Percentiles rank a stretch among this genome's conserved stretches.
phyloP scores from a whole-genome alignment of 2,888 invertebrate species.

The Pterobdella sp. region DNA sequence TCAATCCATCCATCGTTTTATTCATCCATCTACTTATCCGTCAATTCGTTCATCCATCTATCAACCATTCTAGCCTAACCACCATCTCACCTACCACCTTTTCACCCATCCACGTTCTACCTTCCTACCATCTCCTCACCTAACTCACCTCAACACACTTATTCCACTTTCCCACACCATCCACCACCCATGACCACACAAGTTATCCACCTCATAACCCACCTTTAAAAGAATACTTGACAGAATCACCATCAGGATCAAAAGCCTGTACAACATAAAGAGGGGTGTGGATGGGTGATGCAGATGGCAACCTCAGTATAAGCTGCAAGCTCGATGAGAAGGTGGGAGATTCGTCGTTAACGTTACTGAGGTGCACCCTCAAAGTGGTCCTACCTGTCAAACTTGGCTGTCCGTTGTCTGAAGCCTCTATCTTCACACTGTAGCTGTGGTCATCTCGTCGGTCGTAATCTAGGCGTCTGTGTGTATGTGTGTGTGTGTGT shows the following conservation, averaged over 20 bases:
- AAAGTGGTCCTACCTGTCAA: conserved; percentile 88
- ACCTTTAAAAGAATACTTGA: background rate
- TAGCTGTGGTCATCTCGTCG: conserved; percentile 55
- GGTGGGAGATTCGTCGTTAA: conserved; percentile 88
- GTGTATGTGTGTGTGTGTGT: too few species aligned
- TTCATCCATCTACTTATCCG: background rate
- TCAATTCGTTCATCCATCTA: conserved; percentile 7
- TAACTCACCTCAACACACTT: background rate
- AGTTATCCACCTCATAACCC: background rate
- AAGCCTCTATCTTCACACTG: conserved; percentile 77
- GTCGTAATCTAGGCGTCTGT: conserved; percentile 47
- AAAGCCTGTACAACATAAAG: background rate
- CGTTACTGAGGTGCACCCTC: conserved; percentile 90
- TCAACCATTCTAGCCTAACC: background rate
- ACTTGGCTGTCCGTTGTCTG: conserved; percentile 85
- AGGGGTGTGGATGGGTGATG: background rate
- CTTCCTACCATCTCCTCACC: background rate
- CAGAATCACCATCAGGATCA: background rate
- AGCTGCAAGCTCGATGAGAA: background rate
- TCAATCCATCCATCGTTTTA: background rate
- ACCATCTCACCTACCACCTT: background rate
- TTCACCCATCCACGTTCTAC: background rate
- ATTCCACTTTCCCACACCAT: too few species aligned
- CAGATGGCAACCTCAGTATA: background rate
- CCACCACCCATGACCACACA: background rate